Evolutionary conservation across 2,888 invertebrate species (phyloP), one percentile per base, ranked within the genome.

Genomic region (Hanleya hanleyi): DNA sequence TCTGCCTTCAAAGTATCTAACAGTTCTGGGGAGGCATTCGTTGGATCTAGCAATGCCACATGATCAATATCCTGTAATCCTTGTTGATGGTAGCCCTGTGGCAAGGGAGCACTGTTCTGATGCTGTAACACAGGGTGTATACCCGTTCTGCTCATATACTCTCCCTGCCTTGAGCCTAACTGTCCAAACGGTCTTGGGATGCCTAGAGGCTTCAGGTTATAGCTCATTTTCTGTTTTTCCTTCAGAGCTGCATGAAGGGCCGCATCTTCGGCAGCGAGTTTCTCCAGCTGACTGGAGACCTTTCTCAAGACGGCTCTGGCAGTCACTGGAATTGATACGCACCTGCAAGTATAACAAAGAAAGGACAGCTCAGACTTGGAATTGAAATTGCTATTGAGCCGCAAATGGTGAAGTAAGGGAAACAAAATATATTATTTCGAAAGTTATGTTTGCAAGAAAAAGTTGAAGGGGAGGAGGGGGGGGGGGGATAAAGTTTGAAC

Each of bases 301-400:
- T 89, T 89, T 62, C 95, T 94, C n/a, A 97, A 94, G 1, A 98
- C 92, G 1, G 96, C 94, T 77, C 97, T 93, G 91, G 97, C 93
- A 6, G 96, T 96, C 69, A 97, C 93, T 1, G 98, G 97, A 89
- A 98, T 96, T n/a, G 97, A 97, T 84, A 96, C 93, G 83, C 95
- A 96, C 87, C 92, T 92, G 86, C 26, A 87, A 88, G 64, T n/a
- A 81, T 36, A 67, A 69, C 62, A 67, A 67, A 32, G 29, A 50
- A 35, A 29, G 51, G 41, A 7, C 38, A n/a, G n/a, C n/a, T n/a
- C n/a, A n/a, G n/a, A n/a, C n/a, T n/a, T n/a, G n/a, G n/a, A n/a
- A n/a, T n/a, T n/a, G n/a, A n/a, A n/a, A n/a, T n/a, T n/a, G n/a
- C n/a, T n/a, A n/a, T n/a, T n/a, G n/a, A n/a, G n/a, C n/a, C n/a